Conservation (phyloP, 2,888 invertebrate species). For the Hypomecis atomaria region DNA sequence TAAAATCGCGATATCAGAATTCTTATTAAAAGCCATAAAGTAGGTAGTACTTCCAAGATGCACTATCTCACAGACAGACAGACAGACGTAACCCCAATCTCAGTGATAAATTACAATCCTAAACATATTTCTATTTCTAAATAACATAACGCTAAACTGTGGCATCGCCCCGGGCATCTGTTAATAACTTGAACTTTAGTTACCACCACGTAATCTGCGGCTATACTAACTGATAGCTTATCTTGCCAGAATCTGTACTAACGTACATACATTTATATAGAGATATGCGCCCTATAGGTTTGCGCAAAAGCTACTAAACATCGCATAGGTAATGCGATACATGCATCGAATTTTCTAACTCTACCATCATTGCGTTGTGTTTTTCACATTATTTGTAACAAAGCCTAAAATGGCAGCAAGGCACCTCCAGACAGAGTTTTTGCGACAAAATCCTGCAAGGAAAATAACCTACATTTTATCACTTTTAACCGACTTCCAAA, state of each 20-base stretch:
- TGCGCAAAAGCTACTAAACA: no score
- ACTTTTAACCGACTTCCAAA: no score
- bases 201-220: constrained; percentile 14
- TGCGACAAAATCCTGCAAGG: no score
- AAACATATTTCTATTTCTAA: constrained; percentile 55
- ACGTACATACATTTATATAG: no score
- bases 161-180: constrained; percentile 65
- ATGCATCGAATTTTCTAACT: no score
- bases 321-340: no score
- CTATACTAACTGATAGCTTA: constrained; percentile 4
- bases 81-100: constrained; percentile 34
- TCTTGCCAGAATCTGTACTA: not conserved
- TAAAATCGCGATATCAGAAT: constrained; percentile 15
- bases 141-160: constrained; percentile 42
- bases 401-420: no score
- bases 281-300: no score
- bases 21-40: constrained; percentile 22
- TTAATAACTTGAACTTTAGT: constrained; percentile 61
- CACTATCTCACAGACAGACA: constrained; percentile 28
- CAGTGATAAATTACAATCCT: constrained; percentile 48
- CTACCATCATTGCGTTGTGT: no score
- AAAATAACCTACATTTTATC: no score
- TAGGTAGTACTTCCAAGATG: constrained; percentile 22
- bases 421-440: no score
- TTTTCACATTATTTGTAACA: no score